phyloP scores from a whole-genome alignment of 1,140 invertebrate genomes.

The Bombus terrestris region DNA sequence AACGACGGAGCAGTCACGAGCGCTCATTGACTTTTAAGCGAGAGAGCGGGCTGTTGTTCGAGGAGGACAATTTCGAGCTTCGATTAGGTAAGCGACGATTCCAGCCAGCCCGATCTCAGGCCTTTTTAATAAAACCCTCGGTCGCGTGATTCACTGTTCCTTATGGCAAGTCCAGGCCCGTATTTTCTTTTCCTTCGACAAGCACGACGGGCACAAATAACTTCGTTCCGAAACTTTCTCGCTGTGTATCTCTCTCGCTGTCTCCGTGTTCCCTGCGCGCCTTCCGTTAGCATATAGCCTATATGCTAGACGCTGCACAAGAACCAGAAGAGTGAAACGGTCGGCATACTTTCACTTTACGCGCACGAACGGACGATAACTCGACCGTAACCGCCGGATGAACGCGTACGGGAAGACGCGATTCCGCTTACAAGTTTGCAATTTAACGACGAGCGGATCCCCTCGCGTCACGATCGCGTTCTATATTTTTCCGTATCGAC shows the following conservation, averaged over 20 bases:
- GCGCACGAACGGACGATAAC: slow-evolving; percentile 68
- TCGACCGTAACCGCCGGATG: slow-evolving; percentile 67
- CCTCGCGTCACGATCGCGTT: background rate
- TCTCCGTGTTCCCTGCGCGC: background rate
- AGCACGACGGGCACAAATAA: slow-evolving; percentile 21
- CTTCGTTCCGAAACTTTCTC: slow-evolving; percentile 44
- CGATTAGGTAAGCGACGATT: slow-evolving; percentile 44
- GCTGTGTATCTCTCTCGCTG: background rate
- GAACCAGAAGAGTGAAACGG: slow-evolving; percentile 56
- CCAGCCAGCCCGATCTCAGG: background rate
- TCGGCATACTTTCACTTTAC: slow-evolving; percentile 67
- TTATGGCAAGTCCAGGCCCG: background rate
- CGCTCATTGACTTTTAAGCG: slow-evolving; percentile 34
- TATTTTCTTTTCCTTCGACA: slow-evolving; percentile 38
- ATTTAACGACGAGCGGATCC: slow-evolving; percentile 60
- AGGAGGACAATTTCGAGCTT: slow-evolving; percentile 49
- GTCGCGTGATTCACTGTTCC: slow-evolving; percentile 39
- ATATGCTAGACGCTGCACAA: slow-evolving; percentile 32
- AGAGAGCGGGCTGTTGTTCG: background rate
- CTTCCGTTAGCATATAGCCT: background rate
- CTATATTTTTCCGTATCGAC: slow-evolving; percentile 26
- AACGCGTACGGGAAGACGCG: slow-evolving; percentile 61
- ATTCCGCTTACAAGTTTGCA: slow-evolving; percentile 67
- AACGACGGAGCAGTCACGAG: slow-evolving; percentile 20
- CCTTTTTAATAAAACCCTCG: slow-evolving; percentile 38